These are phyloP conservation scores for Crossaster papposus DNA, from an alignment of 53 echinoderm and acorn worm genomes.

Conservation along the genomic window DNA sequence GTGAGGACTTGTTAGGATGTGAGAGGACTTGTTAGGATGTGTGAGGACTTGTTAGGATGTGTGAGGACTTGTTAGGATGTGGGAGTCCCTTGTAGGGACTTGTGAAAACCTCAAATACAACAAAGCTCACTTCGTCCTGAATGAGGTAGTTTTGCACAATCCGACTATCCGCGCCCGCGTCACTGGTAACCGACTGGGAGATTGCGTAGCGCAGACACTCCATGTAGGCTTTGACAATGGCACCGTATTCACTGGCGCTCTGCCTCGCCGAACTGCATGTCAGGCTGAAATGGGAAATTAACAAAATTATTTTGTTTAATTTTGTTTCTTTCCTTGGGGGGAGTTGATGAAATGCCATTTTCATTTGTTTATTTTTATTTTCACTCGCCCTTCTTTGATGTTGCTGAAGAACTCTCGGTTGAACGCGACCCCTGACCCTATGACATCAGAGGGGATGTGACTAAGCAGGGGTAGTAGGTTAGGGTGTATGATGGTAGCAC, in stretches of 20 bases:
- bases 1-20: too few relatives aligned
- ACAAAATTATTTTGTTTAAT: neutral
- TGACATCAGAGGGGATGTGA: conserved; percentile 76
- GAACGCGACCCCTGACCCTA: conserved; percentile 71
- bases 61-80: too few relatives aligned
- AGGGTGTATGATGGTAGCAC: conserved; percentile 80
- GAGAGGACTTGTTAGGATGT: too few relatives aligned
- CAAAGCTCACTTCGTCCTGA: conserved; percentile 10
- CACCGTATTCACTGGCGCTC: conserved; percentile 73
- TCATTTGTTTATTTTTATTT: too few relatives aligned
- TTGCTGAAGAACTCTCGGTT: conserved; percentile 84
- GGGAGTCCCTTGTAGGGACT: too few relatives aligned
- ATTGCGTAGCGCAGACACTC: conserved; percentile 86
- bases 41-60: too few relatives aligned
- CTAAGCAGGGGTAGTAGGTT: conserved; percentile 90
- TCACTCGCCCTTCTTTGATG: conserved; percentile 80
- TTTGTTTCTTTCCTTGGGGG: too few relatives aligned
- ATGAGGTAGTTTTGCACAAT: conserved; percentile 74
- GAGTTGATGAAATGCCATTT: too few relatives aligned
- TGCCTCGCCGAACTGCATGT: conserved; percentile 44
- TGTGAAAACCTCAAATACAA: neutral
- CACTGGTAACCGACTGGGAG: conserved; percentile 59
- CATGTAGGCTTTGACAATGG: conserved; percentile 85
- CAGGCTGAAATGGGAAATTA: conserved; percentile 53
- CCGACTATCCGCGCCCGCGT: neutral